Evolutionary conservation across 2,797 vertebrate species (phyloP).

Genomic region (Danio albolineatus): DNA sequence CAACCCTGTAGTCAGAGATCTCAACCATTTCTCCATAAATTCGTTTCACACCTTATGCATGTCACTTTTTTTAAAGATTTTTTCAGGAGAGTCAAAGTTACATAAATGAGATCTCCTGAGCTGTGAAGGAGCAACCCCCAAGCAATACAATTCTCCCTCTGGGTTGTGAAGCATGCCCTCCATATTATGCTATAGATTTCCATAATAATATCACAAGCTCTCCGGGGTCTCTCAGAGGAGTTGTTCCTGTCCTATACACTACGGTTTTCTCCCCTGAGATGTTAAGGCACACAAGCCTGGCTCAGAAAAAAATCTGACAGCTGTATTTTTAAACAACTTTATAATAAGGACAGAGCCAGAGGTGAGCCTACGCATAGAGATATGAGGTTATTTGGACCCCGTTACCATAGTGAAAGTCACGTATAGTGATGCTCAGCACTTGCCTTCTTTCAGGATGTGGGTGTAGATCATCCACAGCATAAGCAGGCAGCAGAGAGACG

Average conservation of each 20-base stretch:
- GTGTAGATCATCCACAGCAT: constrained; percentile 87
- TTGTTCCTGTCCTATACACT: constrained; percentile 24
- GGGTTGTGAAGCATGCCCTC: constrained; percentile 57
- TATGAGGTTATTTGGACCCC: not conserved
- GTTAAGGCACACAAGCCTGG: constrained; percentile 26
- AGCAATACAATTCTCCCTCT: constrained; percentile 16
- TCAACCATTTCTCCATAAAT: not conserved
- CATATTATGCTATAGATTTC: constrained; percentile 58
- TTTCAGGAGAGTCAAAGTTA: not conserved
- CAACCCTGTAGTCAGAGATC: not conserved
- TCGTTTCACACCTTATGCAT: not conserved
- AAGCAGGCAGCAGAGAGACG: constrained; percentile 86
- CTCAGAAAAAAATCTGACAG: constrained; percentile 29
- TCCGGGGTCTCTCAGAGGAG: constrained; percentile 38
- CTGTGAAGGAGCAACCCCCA: not conserved
- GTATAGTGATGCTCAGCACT: constrained; percentile 58
- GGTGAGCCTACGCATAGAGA: not conserved
- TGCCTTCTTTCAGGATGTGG: constrained; percentile 86
- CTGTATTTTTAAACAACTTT: constrained; percentile 35
- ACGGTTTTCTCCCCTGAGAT: constrained; percentile 21
- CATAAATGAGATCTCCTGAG: not conserved
- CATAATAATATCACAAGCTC: constrained; percentile 60
- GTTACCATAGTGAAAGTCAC: constrained; percentile 20
- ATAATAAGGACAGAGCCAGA: constrained; percentile 4
- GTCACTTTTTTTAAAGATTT: not conserved